Evolutionary conservation across 2,113 vertebrate genomes (phyloP), one percentile per base, ranked within the genome.

Genomic region (Plestiodon gilberti): DNA sequence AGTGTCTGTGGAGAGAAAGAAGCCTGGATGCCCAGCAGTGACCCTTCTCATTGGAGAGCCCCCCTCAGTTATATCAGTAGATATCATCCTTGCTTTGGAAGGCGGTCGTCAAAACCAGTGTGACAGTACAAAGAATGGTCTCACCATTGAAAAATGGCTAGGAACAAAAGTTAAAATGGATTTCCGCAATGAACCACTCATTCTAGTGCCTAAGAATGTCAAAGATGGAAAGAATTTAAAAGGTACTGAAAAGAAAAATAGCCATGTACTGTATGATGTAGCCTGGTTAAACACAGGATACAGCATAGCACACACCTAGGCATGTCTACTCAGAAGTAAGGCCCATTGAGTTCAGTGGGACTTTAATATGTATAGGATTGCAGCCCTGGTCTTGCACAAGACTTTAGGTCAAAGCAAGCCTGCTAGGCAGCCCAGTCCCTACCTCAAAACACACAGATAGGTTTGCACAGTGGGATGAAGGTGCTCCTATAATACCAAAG

Each of bases 191-290:
- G 0, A 1, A 22, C n/a, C 96, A 0, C 93, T 95, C 91, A 98
- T 97, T 61, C 94, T 99, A 64, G 96, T 98, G 64, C 96, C 97
- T 38, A 98, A 98, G 92, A 94, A 96, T 78, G 96, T 96, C 79
- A 97, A 97, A 67, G 93, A 23, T 4, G 96, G 96, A 74, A 92
- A 40, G 20, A 11, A 38, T 82, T 89, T 87, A 88, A 94, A 85
- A 97, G 96, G 95, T 95, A 95, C 74, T 82, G 90, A 67, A 59
- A 83, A 87, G 67, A 79, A 3, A 57, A 82, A 86, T 22, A 69
- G 33, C 11, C 3, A 57, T 65, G 8, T 40, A 22, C 61, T 52
- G 43, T n/a, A n/a, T 23, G 18, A 40, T 15, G 20, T 35, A 59
- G 52, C 40, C 23, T 43, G 59, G 30, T 20, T 69, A 17, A 67